Evolutionary conservation across 2,888 invertebrate genomes (phyloP).

Genomic region (Hetaerina titia): DNA sequence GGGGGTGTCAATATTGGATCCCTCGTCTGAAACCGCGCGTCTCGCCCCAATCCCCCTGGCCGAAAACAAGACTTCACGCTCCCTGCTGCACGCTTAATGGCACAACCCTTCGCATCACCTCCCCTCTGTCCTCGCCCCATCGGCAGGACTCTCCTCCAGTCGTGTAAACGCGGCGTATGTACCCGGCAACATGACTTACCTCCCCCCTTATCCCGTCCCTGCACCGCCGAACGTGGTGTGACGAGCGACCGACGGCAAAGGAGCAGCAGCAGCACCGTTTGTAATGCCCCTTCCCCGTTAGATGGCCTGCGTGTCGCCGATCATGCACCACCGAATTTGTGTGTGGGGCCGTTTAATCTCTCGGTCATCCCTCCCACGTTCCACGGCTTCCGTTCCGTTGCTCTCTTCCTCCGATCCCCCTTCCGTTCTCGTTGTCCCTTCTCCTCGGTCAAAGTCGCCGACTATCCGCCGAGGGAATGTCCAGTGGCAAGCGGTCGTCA

Average conservation of each 20-base stretch:
- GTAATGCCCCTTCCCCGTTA: background rate
- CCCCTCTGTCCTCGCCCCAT: background rate
- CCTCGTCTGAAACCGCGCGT: background rate
- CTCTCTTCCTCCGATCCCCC: background rate
- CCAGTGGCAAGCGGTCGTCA: too few species aligned
- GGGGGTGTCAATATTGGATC: background rate
- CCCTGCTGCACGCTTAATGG: background rate
- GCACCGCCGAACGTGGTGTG: background rate
- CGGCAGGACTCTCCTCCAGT: background rate
- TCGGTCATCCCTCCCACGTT: background rate
- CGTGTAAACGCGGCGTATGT: background rate
- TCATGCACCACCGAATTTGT: background rate
- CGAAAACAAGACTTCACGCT: background rate
- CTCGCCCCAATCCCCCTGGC: background rate
- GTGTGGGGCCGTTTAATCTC: background rate
- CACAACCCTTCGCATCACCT: background rate
- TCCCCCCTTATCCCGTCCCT: background rate
- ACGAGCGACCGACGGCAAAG: constrained; percentile 9
- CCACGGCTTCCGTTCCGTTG: background rate
- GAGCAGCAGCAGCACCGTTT: background rate
- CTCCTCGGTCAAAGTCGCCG: too few species aligned
- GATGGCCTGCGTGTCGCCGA: background rate
- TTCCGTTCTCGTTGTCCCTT: background rate
- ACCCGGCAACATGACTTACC: background rate
- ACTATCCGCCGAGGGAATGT: too few species aligned